A percentile compares a stretch with the other conserved stretches of the same genome.
These are phyloP conservation scores for Caranx ignobilis DNA, from an alignment of 2,113 vertebrate genomes.

Conservation along the genomic window DNA sequence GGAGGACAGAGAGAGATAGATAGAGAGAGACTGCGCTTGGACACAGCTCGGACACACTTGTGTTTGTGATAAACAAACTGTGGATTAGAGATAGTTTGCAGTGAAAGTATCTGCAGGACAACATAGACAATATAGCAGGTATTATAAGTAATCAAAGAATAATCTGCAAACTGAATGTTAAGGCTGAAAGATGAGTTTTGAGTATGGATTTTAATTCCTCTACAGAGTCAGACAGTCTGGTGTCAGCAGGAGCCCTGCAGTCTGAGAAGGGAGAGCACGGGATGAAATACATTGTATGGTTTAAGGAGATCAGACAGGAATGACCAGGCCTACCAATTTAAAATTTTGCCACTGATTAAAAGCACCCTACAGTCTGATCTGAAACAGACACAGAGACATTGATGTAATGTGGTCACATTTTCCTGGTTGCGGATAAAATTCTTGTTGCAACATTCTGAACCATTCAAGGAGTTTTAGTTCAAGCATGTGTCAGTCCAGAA, in stretches of 20 bases:
- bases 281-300: not conserved
- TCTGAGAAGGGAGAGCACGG: not conserved
- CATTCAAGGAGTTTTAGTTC: too few species aligned
- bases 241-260: not conserved
- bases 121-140: not conserved
- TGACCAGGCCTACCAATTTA: not conserved
- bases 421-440: too few species aligned
- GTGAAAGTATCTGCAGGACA: not conserved
- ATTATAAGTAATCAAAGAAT: not conserved
- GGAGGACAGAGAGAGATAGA: too few species aligned
- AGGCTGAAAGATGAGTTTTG: not conserved
- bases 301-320: not conserved
- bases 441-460: too few species aligned
- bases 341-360: not conserved
- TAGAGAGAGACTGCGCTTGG: too few species aligned
- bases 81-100: not conserved
- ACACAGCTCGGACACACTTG: too few species aligned
- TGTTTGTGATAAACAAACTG: too few species aligned
- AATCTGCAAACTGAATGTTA: not conserved
- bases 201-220: not conserved
- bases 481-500: not conserved
- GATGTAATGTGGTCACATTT: too few species aligned
- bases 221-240: not conserved
- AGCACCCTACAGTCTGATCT: too few species aligned
- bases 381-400: too few species aligned